A percentile compares a stretch with the other conserved stretches of the same genome.
Evolutionary conservation across 2,888 invertebrate genomes (phyloP).

Genomic region (Eledone cirrhosa): DNA sequence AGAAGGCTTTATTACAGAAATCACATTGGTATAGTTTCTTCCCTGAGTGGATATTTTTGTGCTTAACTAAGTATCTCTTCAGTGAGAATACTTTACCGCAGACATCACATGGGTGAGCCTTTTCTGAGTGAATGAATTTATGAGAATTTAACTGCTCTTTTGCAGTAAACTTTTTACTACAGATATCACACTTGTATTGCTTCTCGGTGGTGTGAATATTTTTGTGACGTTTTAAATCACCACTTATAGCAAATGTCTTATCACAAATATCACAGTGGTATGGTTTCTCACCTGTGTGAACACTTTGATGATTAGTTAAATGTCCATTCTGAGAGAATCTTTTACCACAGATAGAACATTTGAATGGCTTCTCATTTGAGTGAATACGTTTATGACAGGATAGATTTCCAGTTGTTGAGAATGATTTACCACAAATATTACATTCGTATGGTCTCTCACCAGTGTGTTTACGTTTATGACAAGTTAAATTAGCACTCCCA

Average conservation of each 20-base stretch:
- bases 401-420: not conserved
- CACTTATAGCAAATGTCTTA: not conserved
- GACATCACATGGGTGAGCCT: too few relatives aligned
- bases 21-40: too few relatives aligned
- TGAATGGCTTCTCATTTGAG: not conserved
- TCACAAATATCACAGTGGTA: slow-evolving; percentile 18
- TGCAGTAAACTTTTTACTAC: not conserved
- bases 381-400: slow-evolving; percentile 1
- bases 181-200: not conserved
- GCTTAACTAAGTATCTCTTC: too few relatives aligned
- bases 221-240: slow-evolving; percentile 7
- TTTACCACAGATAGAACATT: not conserved
- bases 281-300: slow-evolving; percentile 16
- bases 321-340: not conserved
- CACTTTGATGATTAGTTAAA: not conserved
- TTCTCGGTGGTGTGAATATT: not conserved
- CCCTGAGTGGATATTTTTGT: too few relatives aligned
- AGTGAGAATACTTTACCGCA: too few relatives aligned
- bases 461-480: slow-evolving; percentile 38
- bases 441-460: slow-evolving; percentile 26
- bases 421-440: not conserved
- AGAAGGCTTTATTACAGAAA: too few relatives aligned
- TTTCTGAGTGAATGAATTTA: too few relatives aligned
- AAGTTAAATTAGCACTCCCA: slow-evolving; percentile 36
- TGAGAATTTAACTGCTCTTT: too few relatives aligned